Evolutionary conservation across 2,888 invertebrate genomes (phyloP), one percentile per base, ranked within the genome.

Genomic region (Erpobdella octoculata): DNA sequence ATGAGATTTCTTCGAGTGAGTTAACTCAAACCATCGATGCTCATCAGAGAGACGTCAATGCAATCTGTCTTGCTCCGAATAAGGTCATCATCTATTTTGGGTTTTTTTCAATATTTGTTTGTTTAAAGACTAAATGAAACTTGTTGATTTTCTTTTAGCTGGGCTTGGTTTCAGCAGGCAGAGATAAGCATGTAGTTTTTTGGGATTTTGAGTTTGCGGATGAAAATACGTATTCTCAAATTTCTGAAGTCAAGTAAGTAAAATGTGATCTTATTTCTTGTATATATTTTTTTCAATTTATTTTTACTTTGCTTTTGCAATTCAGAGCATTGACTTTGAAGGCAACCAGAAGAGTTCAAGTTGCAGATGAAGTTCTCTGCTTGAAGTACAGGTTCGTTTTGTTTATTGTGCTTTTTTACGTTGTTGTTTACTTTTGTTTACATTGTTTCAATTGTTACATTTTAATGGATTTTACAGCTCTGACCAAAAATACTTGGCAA

Each of bases 171-270:
- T 89, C 92, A 2, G 94, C 93, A 0, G 90, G 94, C 71, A 90
- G 89, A 0, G 96, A 97, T 81, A 89, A 90, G 75, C 90, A 90
- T 0, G 90, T 95, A 0, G 94, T 93, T 83, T 89, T 95, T 78
- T 97, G 96, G 96, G 89, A 89, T 72, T 95, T 94, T 81, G 92
- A 94, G 81, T 85, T 94, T 18, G 87, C 88, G 88, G 37, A 88
- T 90, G 76, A 92, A 92, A 0, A 83, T 97, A 28, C 89, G 33
- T 37, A 21, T 37, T 66, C 38, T 38, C 38, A 21, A 41, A 41
- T 38, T n/a, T 38, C 1, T 37, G 1, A 48, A 46, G 25, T 31
- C 35, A 68, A 48, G 25, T 68, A 25, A 48, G 31, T n/a, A n/a
- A n/a, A n/a, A n/a, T n/a, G n/a, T n/a, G n/a, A n/a, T n/a, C n/a